These are phyloP conservation scores for Sternarchorhynchus goeldii DNA, from an alignment of 2,797 vertebrate genomes.

Conservation along the genomic window DNA sequence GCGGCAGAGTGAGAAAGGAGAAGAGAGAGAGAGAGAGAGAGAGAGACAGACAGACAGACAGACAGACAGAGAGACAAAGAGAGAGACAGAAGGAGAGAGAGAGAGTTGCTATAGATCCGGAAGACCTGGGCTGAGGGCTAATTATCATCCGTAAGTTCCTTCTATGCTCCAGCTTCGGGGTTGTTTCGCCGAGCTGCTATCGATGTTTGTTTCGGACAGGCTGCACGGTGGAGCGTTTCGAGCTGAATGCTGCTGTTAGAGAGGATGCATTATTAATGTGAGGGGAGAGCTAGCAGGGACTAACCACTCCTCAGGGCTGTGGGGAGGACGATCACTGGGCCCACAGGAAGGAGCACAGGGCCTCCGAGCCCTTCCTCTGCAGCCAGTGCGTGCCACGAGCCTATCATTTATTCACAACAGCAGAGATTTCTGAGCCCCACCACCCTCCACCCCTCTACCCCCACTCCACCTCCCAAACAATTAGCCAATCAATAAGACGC, in stretches of 20 bases:
- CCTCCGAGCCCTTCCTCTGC: constrained; percentile 57
- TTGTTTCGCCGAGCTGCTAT: constrained; percentile 60
- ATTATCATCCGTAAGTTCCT: constrained; percentile 59
- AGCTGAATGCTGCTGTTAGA: constrained; percentile 68
- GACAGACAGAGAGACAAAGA: constrained; percentile 30
- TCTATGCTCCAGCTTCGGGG: constrained; percentile 42
- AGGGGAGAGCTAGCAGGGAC: constrained; percentile 62
- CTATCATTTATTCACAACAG: constrained; percentile 75
- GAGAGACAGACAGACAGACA: constrained; percentile 35
- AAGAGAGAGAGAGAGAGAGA: constrained; percentile 23
- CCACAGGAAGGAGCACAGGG: constrained; percentile 57
- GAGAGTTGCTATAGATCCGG: constrained; percentile 43
- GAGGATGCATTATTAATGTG: constrained; percentile 71
- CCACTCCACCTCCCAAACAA: constrained; percentile 56
- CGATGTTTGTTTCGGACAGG: constrained; percentile 63
- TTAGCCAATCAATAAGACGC: constrained; percentile 77
- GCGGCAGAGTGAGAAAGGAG: constrained; percentile 31
- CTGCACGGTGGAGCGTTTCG: constrained; percentile 60
- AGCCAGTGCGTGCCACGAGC: constrained; percentile 65
- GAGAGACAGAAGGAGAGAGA: constrained; percentile 22
- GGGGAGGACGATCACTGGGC: constrained; percentile 57
- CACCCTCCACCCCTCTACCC: not conserved
- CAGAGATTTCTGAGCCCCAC: constrained; percentile 56
- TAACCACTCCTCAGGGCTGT: constrained; percentile 56
- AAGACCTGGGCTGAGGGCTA: constrained; percentile 57